Conservation (phyloP, 1,140 invertebrate species). For the Pogonomyrmex californicus region DNA sequence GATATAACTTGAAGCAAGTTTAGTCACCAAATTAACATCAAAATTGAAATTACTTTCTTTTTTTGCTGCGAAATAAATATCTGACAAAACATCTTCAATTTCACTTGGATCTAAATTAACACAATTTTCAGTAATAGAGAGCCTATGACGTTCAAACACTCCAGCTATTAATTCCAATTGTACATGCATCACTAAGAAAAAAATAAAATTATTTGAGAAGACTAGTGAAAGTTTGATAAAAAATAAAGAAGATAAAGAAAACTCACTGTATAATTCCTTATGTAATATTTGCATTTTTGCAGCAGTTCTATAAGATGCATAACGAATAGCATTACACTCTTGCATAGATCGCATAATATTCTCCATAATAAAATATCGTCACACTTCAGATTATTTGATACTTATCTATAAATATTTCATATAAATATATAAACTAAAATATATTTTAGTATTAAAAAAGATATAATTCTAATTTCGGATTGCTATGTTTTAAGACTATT, state of each 20-base stretch:
- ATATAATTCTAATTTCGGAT: too few relatives aligned
- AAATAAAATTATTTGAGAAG: slow-evolving; percentile 61
- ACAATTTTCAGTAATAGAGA: slow-evolving; percentile 86
- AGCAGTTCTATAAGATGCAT: slow-evolving; percentile 92
- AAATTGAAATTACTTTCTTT: slow-evolving; percentile 85
- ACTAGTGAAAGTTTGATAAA: slow-evolving; percentile 30
- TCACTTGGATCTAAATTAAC: slow-evolving; percentile 86
- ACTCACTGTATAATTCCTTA: slow-evolving; percentile 87
- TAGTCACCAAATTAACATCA: slow-evolving; percentile 84
- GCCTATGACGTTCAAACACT: slow-evolving; percentile 88
- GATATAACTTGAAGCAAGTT: slow-evolving; percentile 86
- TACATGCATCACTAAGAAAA: slow-evolving; percentile 87
- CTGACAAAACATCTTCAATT: slow-evolving; percentile 87
- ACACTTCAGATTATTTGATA: slow-evolving; percentile 52
- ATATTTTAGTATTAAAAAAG: too few relatives aligned
- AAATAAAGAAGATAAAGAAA: slow-evolving; percentile 15
- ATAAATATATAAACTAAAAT: slow-evolving; percentile 6
- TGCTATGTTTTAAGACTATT: too few relatives aligned
- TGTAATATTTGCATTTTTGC: slow-evolving; percentile 92
- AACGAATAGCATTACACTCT: slow-evolving; percentile 91
- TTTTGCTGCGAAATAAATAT: slow-evolving; percentile 87
- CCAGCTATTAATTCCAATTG: slow-evolving; percentile 86
- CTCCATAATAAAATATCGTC: slow-evolving; percentile 77
- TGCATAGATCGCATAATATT: slow-evolving; percentile 81
- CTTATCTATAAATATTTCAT: slow-evolving; percentile 62